Percentiles rank a stretch among this genome's conserved stretches.
phyloP scores from a whole-genome alignment of 2,797 vertebrate genomes.

The Pseudotriccus pelzelni region DNA sequence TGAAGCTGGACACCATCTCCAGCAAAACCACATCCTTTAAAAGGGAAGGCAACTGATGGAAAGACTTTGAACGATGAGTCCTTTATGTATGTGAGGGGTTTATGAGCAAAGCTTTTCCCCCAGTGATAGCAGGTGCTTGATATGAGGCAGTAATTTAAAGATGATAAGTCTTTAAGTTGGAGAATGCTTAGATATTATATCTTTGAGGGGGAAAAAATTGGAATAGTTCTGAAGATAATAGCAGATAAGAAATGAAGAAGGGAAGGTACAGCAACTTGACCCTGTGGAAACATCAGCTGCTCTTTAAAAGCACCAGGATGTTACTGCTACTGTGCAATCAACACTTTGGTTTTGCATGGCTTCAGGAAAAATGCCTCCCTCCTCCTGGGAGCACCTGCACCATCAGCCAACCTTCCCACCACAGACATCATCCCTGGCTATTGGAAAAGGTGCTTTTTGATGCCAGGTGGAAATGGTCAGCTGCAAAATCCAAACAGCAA shows the following conservation, averaged over 20 bases:
- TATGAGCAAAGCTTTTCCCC: not conserved
- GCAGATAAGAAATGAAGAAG: not conserved
- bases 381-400: not conserved
- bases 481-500: not conserved
- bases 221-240: not conserved
- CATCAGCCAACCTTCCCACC: not conserved
- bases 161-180: not conserved
- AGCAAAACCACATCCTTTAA: constrained; percentile 27
- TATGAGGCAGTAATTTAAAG: not conserved
- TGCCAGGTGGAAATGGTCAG: not conserved
- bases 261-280: not conserved
- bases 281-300: not conserved
- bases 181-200: not conserved
- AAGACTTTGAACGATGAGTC: constrained; percentile 12
- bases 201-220: not conserved
- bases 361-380: not conserved
- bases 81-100: not conserved
- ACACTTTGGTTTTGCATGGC: not conserved
- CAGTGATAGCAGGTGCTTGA: not conserved
- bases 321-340: not conserved
- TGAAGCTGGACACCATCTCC: constrained; percentile 20
- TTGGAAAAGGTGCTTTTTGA: not conserved
- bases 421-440: not conserved
- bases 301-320: not conserved
- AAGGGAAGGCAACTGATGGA: not conserved